Conservation (phyloP, 2,113 vertebrate genomes). For the Otocyon megalotis region DNA sequence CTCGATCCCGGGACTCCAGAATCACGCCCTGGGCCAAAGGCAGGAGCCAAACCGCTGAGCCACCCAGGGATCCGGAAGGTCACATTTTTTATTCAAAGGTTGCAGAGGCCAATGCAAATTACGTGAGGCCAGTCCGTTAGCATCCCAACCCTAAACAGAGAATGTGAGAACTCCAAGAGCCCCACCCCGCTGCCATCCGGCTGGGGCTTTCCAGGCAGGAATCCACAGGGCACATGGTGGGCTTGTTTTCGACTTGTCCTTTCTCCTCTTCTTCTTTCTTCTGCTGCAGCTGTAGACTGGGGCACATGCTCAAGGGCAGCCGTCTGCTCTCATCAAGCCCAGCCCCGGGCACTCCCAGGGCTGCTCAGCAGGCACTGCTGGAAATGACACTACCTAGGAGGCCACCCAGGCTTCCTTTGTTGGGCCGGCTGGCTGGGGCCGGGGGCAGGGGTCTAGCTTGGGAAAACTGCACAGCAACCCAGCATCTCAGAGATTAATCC, state of each 20-base stretch:
- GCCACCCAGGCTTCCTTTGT: background rate
- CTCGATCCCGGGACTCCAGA: too few relatives aligned
- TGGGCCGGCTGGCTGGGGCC: background rate
- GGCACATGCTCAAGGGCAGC: background rate
- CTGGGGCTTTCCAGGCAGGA: background rate
- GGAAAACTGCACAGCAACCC: accelerated
- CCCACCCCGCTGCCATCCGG: accelerated
- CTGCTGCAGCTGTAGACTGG: too few relatives aligned
- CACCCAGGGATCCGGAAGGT: too few relatives aligned
- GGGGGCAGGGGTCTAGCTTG: background rate
- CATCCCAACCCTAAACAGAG: too few relatives aligned
- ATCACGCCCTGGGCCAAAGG: too few relatives aligned
- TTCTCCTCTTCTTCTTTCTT: background rate
- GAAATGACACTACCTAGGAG: background rate
- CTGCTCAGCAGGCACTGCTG: background rate
- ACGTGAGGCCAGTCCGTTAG: background rate
- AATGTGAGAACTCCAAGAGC: background rate
- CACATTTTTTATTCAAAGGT: background rate
- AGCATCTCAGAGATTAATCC: background rate
- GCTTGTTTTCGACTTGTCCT: background rate
- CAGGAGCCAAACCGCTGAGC: too few relatives aligned
- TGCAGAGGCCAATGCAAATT: background rate
- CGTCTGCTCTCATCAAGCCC: accelerated
- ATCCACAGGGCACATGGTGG: too few relatives aligned
- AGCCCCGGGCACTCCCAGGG: background rate